These are phyloP conservation scores for Nothoprocta perdicaria DNA, from an alignment of 2,113 vertebrate species.

Conservation along the genomic window DNA sequence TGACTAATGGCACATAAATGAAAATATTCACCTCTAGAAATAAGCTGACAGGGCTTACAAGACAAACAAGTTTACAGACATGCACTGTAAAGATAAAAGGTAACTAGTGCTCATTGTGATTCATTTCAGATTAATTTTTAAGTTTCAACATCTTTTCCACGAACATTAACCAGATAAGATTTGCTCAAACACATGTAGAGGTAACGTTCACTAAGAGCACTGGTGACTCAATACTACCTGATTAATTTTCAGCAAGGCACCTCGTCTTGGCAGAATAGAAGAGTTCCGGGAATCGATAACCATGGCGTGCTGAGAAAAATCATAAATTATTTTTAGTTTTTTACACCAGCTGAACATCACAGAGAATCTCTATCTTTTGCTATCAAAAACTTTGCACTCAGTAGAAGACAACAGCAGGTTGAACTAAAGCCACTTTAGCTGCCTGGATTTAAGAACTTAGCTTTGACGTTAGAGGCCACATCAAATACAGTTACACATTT, in stretches of 20 bases:
- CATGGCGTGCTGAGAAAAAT: conserved; percentile 86
- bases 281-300: conserved; percentile 92
- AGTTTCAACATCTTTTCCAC: neutral
- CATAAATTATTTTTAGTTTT: neutral
- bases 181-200: neutral
- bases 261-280: conserved; percentile 88
- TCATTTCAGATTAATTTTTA: neutral
- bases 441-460: neutral
- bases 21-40: neutral
- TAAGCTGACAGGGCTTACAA: neutral
- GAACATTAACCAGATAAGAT: neutral
- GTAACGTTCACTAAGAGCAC: fast-evolving
- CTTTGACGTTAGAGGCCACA: neutral
- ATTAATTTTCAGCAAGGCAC: conserved; percentile 92
- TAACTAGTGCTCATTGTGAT: neutral
- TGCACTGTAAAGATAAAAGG: neutral
- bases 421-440: neutral
- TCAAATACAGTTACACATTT: neutral
- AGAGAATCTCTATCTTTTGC: neutral
- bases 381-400: neutral
- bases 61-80: neutral
- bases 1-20: neutral
- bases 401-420: neutral
- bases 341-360: neutral
- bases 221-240: conserved; percentile 79